These are phyloP conservation scores for Malachius bipustulatus DNA, from an alignment of 2,888 invertebrate genomes.

Conservation along the genomic window DNA sequence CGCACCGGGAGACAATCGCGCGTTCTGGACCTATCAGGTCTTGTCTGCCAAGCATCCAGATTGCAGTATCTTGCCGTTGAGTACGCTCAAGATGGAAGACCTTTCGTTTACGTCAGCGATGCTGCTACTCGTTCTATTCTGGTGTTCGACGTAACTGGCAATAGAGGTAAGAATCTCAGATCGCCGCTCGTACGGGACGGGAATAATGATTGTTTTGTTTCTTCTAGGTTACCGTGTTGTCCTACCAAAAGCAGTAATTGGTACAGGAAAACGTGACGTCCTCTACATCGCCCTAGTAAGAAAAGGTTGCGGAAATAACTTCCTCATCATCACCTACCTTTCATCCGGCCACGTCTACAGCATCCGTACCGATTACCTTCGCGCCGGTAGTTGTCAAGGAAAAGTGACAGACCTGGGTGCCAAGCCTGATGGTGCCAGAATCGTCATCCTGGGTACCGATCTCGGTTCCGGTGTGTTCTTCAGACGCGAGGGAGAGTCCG, in stretches of 20 bases:
- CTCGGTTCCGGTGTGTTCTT: conserved; percentile 48
- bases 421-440: conserved; percentile 42
- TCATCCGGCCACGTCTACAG: conserved; percentile 45
- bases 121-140: conserved; percentile 38
- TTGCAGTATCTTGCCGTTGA: conserved; percentile 49
- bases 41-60: conserved; percentile 41
- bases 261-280: conserved; percentile 40
- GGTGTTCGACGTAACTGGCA: conserved; percentile 41
- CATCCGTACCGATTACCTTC: conserved; percentile 42
- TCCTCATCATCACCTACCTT: conserved; percentile 48
- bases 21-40: conserved; percentile 42
- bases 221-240: conserved; percentile 48
- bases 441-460: conserved; percentile 49
- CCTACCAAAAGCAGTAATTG: conserved; percentile 41
- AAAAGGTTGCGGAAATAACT: conserved; percentile 38
- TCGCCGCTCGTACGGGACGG: no score
- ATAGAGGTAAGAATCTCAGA: no score
- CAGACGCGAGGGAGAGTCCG: conserved; percentile 48
- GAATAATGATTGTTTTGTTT: no score
- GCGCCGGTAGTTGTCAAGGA: conserved; percentile 42
- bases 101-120: conserved; percentile 40
- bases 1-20: conserved; percentile 46
- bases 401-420: conserved; percentile 46
- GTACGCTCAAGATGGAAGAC: conserved; percentile 40
- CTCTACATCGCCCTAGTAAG: conserved; percentile 45